Conservation (phyloP, 2,797 vertebrate genomes). For the Apogon talboti region DNA sequence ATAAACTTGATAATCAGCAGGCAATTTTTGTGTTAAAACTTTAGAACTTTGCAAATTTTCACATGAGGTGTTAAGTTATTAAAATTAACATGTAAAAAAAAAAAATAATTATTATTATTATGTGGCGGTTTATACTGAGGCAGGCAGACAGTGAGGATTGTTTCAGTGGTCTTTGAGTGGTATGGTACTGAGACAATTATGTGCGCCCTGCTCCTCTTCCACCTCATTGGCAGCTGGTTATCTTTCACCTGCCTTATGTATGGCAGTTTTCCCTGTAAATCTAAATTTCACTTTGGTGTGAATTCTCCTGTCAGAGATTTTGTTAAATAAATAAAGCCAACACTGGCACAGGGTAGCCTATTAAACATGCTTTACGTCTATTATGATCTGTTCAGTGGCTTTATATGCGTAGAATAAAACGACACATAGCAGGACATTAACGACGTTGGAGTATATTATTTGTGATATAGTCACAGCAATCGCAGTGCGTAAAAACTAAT, state of each 20-base stretch:
- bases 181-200: background rate
- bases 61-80: background rate
- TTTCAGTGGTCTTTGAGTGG: background rate
- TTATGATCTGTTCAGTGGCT: slow-evolving; percentile 48
- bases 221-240: background rate
- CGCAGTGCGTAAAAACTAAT: no score
- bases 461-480: no score
- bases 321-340: slow-evolving; percentile 39
- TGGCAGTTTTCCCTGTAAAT: background rate
- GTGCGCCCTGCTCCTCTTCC: background rate
- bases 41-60: background rate
- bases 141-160: background rate
- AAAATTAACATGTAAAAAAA: background rate
- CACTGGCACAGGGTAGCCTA: slow-evolving; percentile 33
- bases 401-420: slow-evolving; percentile 25
- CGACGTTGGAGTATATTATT: no score
- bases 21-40: background rate
- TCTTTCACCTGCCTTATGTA: background rate
- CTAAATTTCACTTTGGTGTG: slow-evolving; percentile 10
- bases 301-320: slow-evolving; percentile 8
- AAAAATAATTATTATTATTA: background rate
- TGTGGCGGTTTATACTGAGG: background rate
- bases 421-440: background rate
- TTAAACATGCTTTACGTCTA: slow-evolving; percentile 48
- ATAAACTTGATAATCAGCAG: slow-evolving; percentile 35